Evolutionary conservation across 2,113 vertebrate genomes (phyloP), one percentile per base, ranked within the genome.

Genomic region (Ceuthmochares aereus): DNA sequence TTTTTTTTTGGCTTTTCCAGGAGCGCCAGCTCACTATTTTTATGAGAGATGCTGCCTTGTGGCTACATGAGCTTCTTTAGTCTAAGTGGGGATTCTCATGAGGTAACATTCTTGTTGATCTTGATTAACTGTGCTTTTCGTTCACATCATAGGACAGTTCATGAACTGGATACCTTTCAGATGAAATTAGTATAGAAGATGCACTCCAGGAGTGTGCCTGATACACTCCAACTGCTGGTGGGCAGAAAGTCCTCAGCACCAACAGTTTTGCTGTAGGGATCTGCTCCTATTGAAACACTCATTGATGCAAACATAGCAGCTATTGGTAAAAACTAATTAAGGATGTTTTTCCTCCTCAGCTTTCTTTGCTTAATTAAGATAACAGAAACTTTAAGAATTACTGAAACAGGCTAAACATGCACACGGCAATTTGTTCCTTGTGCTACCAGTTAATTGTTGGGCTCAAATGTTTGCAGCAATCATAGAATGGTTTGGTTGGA

Each of bases 91-190:
- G 32, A 26, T 95, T 78, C 84, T 94, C 12, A 36, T 14, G 78
- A 87, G 90, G 74, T 69, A 78, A 3, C 22, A 87, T 84, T 78
- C 29, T 47, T 84, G 64, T 75, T 87, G 73, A 68, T 93, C 56
- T 75, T 75, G 54, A 45, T 87, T 89, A 87, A 55, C 74, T 55
- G 51, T 40, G 42, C 56, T 89, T 87, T 89, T 60, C 0, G 0
- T 43, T 93, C 74, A 58, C 64, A 59, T 78, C 80, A 32, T 84
- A 67, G 81, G 86, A 32, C 47, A 89, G 84, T 75, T 80, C n/a
- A 36, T 54, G 72, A 89, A 62, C 63, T 80, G 83, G 76, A 58
- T 69, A 42, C 42, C 86, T 92, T 86, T 95, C 83, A 94, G 89
- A 54, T 86, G n/a, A 77, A 80, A 84, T 69, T 60, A 55, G 52